Percentiles rank a stretch among this genome's conserved stretches.
Conservation (phyloP, 2,888 invertebrate genomes). For the Phyllotreta cruciferae region DNA sequence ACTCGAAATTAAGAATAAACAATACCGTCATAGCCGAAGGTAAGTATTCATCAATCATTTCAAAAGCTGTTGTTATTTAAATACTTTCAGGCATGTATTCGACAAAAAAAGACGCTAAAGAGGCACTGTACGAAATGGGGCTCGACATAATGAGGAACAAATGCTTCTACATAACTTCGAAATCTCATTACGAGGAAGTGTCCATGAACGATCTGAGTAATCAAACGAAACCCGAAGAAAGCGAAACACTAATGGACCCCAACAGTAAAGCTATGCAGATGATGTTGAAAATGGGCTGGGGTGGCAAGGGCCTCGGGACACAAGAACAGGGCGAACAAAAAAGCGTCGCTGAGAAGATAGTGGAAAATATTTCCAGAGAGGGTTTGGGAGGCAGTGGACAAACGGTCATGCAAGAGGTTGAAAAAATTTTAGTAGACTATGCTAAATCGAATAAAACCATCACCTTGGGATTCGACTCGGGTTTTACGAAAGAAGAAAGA, state of each 20-base stretch:
- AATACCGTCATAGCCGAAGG: conserved; percentile 29
- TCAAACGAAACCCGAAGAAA: conserved; percentile 23
- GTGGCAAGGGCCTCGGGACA: conserved; percentile 48
- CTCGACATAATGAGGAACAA: conserved; percentile 44
- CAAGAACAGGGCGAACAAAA: conserved; percentile 49
- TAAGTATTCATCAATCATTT: conserved; percentile 6
- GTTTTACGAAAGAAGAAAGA: conserved; percentile 48
- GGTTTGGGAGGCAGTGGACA: conserved; percentile 46
- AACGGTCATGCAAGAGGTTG: conserved; percentile 45
- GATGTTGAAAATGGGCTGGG: conserved; percentile 53
- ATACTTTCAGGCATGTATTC: conserved; percentile 22
- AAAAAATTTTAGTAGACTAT: conserved; percentile 46
- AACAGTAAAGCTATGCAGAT: conserved; percentile 47
- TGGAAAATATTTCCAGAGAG: conserved; percentile 46
- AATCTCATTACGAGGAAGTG: conserved; percentile 46
- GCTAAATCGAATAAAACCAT: conserved; percentile 45
- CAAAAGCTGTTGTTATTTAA: not conserved
- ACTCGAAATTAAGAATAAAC: conserved; percentile 30
- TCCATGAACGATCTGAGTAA: conserved; percentile 39
- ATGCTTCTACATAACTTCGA: conserved; percentile 47
- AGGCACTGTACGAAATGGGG: conserved; percentile 43
- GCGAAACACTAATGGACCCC: conserved; percentile 39
- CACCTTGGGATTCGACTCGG: conserved; percentile 46
- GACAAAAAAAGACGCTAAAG: conserved; percentile 42
- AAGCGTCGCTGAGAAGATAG: conserved; percentile 45